Evolutionary conservation across 2,888 invertebrate genomes (phyloP), one percentile per base, ranked within the genome.

Genomic region (Amiota mariae): DNA sequence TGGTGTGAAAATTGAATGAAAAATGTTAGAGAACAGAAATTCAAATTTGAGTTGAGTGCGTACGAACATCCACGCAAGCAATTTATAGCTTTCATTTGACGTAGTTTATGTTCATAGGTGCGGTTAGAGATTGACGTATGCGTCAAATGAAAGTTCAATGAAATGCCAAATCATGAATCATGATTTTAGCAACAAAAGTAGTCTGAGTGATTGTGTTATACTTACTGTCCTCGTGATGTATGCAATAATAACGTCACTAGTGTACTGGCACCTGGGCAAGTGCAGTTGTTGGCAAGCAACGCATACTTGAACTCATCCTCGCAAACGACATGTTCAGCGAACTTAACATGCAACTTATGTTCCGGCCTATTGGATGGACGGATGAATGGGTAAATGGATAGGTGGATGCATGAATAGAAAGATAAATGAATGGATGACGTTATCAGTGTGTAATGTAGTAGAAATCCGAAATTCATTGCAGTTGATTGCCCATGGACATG

Each of bases 301-400:
- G 98, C 98, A 90, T 99, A 99, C 90, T 99, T 99, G 91, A 99
- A 98, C 91, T 99, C 99, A 89, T 99, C 98, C 90, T 99, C 99
- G 90, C 99, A 99, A 51, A 99, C 98, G 15, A 98, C 97, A 90
- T 97, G 98, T 89, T 99, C 98, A 57, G 99, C 99, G 91, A 99
- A 99, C 91, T 98, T 98, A 66, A 99, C 98, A 91, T 99, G 99
- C 82, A 99, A 93, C 89, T 99, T 99, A 90, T 98, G 98, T 91
- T 99, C 98, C 72, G 98, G 98, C 87, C 98, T 93, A 36, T 4
- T 47, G 46, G 70, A 75, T 73, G 79, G 54, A 6, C 64, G 46
- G 70, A 75, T 73, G 79, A 36, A 15, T 70, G 71, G n/a, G 10
- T n/a, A 54, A n/a, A n/a, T n/a, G 6, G 2, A n/a, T 56, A 59